Evolutionary conservation across 1,140 invertebrate genomes (phyloP).

Genomic region (Papilio helenus): DNA sequence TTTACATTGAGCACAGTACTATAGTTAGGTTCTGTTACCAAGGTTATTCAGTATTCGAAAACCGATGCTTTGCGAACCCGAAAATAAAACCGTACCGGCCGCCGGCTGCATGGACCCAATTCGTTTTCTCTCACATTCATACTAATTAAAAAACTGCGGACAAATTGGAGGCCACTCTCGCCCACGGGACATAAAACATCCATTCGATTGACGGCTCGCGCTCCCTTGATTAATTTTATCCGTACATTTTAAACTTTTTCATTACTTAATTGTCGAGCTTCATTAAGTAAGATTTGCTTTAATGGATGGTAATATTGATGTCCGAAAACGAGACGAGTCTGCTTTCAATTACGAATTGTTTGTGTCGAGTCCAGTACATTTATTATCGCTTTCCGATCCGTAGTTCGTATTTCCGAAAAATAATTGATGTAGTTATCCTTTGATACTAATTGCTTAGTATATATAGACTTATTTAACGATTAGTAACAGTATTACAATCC

Average conservation of each 20-base stretch:
- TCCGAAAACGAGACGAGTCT: constrained; percentile 17
- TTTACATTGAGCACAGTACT: not conserved
- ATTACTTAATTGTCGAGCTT: constrained; percentile 67
- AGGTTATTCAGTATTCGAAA: constrained; percentile 10
- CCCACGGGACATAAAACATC: constrained; percentile 77
- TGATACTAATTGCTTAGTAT: not conserved
- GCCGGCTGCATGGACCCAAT: constrained; percentile 61
- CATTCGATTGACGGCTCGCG: constrained; percentile 63
- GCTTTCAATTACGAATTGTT: not conserved
- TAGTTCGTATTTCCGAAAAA: not conserved
- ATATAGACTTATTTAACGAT: too few relatives aligned
- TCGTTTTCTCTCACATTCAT: constrained; percentile 72
- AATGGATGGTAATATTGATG: constrained; percentile 17
- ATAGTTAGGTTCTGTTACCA: not conserved
- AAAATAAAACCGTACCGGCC: constrained; percentile 44
- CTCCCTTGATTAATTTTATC: constrained; percentile 75
- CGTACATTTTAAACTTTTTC: constrained; percentile 72
- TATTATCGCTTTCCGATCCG: not conserved
- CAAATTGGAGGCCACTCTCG: constrained; percentile 74
- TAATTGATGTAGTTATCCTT: not conserved
- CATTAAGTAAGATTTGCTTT: constrained; percentile 53
- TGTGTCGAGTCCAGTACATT: constrained; percentile 5
- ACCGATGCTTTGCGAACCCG: constrained; percentile 30
- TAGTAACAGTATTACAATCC: not conserved
- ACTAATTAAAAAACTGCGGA: constrained; percentile 80